Conservation (phyloP, 2,797 vertebrate genomes). For the Loriculus beryllinus region DNA sequence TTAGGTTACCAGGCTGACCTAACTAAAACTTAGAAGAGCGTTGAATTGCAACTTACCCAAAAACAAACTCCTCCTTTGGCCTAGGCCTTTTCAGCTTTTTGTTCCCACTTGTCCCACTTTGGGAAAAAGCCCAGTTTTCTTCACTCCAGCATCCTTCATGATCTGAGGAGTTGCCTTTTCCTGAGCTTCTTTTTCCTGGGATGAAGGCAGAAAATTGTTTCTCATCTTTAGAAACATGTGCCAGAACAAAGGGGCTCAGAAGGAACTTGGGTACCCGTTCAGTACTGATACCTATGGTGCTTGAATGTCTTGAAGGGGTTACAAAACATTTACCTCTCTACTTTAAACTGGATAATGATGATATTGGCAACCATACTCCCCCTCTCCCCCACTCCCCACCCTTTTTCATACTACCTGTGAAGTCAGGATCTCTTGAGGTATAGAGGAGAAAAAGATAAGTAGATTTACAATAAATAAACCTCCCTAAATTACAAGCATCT, state of each 20-base stretch:
- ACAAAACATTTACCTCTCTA: neutral
- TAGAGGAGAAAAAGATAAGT: neutral
- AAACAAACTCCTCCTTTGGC: constrained; percentile 90
- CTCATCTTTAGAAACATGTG: neutral
- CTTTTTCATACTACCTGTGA: neutral
- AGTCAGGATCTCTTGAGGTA: neutral
- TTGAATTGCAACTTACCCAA: constrained; percentile 80
- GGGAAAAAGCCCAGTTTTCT: constrained; percentile 88
- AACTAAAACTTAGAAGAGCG: neutral
- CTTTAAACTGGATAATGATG: neutral
- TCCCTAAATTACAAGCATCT: neutral
- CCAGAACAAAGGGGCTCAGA: neutral
- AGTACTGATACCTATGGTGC: neutral
- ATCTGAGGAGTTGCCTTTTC: constrained; percentile 89
- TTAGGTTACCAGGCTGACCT: neutral
- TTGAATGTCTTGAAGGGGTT: neutral
- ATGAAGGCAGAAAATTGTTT: constrained; percentile 33
- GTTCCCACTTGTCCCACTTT: constrained; percentile 84
- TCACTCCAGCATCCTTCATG: constrained; percentile 94
- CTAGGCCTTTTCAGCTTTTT: constrained; percentile 96
- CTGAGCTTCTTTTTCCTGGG: constrained; percentile 92
- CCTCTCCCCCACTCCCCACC: accelerated
- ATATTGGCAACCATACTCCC: neutral
- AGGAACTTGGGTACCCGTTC: neutral
- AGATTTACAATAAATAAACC: neutral